Evolutionary conservation across 92 coral and sea anemone species (phyloP), one percentile per base, ranked within the genome.

Genomic region (Phenganax stokvisi): DNA sequence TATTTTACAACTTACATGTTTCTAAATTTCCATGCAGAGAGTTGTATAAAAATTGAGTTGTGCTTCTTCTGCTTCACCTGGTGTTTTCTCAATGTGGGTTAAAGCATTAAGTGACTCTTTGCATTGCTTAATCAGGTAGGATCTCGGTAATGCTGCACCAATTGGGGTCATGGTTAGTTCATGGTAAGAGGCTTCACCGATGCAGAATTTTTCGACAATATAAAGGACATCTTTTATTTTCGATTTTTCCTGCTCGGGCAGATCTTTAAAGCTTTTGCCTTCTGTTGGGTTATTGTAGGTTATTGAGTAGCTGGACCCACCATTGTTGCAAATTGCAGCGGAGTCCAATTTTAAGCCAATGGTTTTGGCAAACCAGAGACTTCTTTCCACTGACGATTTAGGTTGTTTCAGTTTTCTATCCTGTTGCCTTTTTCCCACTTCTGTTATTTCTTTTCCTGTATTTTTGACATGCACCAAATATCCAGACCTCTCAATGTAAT

Each of bases 311-410:
- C 63, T 74, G 16, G 12, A 27, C 10, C 83, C 89, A 25, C 28
- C 56, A 7, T 81, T 76, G 66, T 86, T 80, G 37, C 77, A 44
- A 66, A 86, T 74, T 25, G 17, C 55, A 10, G 72, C 89, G 47
- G 77, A 17, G 44, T 68, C 72, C 29, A 81, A 75, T 7, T 37
- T 66, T 10, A 86, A 53, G 15, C 86, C 89, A 75, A 65, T 55
- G 52, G 86, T 75, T 77, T 86, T 57, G 7, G 86, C 86, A 82
- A 86, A 86, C 86, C 89, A 86, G 5, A 82, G 80, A 63, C 85
- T 68, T 74, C 79, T 63, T 75, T 86, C 89, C 8, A 77, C 83
- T 54, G 54, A 54, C 65, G 87, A 57, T 51, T 84, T 84, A 44
- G 63, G 59, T 55, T 84, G 67, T 3, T 80, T 56, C 12, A 85